Conservation (phyloP, 2,113 vertebrate genomes). For the Struthio camelus region DNA sequence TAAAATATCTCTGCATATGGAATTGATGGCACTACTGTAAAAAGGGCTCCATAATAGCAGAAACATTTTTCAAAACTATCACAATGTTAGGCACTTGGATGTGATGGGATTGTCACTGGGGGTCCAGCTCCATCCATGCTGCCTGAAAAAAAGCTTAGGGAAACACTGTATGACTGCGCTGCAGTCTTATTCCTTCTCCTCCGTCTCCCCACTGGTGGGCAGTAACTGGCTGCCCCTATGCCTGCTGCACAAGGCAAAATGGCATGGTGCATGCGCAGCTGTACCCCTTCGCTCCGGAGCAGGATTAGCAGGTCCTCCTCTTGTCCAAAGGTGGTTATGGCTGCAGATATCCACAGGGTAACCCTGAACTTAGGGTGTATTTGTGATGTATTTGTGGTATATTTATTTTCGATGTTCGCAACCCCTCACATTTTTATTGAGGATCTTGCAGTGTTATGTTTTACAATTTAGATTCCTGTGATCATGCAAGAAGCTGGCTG, state of each 20-base stretch:
- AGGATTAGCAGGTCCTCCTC: not conserved
- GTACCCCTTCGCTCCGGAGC: not conserved
- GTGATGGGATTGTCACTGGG: not conserved
- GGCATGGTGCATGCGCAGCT: not conserved
- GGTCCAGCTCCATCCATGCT: not conserved
- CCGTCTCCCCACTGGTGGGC: too few species aligned
- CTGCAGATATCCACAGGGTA: not conserved
- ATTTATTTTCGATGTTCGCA: not conserved
- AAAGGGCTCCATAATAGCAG: not conserved
- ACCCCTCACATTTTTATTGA: not conserved
- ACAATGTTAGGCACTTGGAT: not conserved
- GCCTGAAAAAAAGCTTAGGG: not conserved
- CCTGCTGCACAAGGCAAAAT: not conserved
- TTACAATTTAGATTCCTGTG: not conserved
- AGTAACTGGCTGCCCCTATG: not conserved
- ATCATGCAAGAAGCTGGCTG: not conserved
- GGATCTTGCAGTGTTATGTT: not conserved
- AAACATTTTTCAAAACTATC: conserved; percentile 33
- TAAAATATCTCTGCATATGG: conserved; percentile 35
- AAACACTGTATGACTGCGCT: not conserved
- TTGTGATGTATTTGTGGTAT: too few species aligned
- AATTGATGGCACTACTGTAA: not conserved
- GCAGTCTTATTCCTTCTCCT: not conserved
- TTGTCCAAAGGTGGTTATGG: not conserved
- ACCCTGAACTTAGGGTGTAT: too few species aligned